Percentiles rank a stretch among this genome's conserved stretches.
Conservation (phyloP, 2,888 invertebrate genomes). For the Andrena flavipes region DNA sequence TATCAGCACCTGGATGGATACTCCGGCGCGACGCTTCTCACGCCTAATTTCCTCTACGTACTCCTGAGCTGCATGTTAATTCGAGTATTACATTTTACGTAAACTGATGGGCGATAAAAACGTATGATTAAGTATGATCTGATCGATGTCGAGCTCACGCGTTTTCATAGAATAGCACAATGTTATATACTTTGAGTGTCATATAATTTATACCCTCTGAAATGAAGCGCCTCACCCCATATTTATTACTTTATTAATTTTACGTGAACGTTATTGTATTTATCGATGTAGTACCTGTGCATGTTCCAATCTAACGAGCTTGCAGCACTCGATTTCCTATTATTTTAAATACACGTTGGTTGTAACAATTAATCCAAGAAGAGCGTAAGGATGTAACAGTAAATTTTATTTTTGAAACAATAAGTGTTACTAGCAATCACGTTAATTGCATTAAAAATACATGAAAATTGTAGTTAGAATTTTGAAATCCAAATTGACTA, state of each 20-base stretch:
- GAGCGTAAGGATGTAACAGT: no score
- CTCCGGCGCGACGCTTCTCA: conserved; percentile 33
- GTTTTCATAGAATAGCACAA: neutral
- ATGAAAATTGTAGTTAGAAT: no score
- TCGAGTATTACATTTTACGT: neutral
- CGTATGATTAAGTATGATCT: neutral
- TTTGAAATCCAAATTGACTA: no score
- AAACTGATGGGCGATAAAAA: neutral
- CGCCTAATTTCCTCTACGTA: conserved; percentile 27
- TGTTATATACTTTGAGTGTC: neutral
- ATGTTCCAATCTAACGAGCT: no score
- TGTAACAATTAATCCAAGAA: no score
- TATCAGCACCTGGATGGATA: conserved; percentile 75
- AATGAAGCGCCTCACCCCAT: neutral
- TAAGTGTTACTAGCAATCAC: no score
- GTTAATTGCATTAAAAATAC: no score
- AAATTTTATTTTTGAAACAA: no score
- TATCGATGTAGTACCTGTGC: no score
- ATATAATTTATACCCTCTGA: neutral
- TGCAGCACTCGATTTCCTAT: no score
- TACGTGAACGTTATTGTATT: no score
- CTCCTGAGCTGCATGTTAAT: conserved; percentile 34
- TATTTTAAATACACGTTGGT: no score
- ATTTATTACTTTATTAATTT: neutral
- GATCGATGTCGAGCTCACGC: neutral